Conservation (phyloP, 2,888 invertebrate genomes). For the Dasypogon diadema region DNA sequence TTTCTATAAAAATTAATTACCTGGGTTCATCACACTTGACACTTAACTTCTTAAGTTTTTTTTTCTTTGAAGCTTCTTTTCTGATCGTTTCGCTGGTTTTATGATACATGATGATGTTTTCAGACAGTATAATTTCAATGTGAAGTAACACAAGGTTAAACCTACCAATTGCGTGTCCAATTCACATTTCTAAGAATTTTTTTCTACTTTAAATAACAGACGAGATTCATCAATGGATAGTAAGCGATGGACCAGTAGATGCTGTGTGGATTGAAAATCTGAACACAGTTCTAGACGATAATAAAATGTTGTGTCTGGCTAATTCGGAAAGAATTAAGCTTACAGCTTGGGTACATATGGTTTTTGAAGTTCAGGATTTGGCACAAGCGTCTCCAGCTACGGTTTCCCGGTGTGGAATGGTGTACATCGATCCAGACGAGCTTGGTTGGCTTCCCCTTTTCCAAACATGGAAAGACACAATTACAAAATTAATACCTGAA, state of each 20-base stretch:
- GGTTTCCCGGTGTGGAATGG: conserved; percentile 88
- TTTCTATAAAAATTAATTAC: too few relatives aligned
- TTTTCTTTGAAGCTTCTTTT: too few relatives aligned
- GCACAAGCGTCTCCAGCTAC: conserved; percentile 93
- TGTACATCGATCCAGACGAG: conserved; percentile 88
- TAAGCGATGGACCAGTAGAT: conserved; percentile 93
- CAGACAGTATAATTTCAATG: too few relatives aligned
- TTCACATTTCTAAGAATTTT: too few relatives aligned
- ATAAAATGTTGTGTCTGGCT: conserved; percentile 92
- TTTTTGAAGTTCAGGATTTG: conserved; percentile 88
- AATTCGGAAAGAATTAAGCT: conserved; percentile 92
- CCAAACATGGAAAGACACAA: conserved; percentile 78
- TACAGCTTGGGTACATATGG: conserved; percentile 89
- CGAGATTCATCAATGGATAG: conserved; percentile 89
- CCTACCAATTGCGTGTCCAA: too few relatives aligned
- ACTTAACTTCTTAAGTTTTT: too few relatives aligned
- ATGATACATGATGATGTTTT: too few relatives aligned
- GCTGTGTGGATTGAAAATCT: conserved; percentile 96
- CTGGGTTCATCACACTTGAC: too few relatives aligned
- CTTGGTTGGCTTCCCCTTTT: conserved; percentile 85
- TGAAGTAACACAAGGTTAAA: too few relatives aligned
- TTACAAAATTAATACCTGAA: conserved; percentile 70
- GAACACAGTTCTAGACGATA: conserved; percentile 93
- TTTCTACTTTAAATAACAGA: conserved; percentile 62
- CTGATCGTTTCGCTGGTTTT: too few relatives aligned